A percentile compares a stretch with the other conserved stretches of the same genome.
Evolutionary conservation across 2,888 invertebrate species (phyloP).

Genomic region (Cephus runcator): DNA sequence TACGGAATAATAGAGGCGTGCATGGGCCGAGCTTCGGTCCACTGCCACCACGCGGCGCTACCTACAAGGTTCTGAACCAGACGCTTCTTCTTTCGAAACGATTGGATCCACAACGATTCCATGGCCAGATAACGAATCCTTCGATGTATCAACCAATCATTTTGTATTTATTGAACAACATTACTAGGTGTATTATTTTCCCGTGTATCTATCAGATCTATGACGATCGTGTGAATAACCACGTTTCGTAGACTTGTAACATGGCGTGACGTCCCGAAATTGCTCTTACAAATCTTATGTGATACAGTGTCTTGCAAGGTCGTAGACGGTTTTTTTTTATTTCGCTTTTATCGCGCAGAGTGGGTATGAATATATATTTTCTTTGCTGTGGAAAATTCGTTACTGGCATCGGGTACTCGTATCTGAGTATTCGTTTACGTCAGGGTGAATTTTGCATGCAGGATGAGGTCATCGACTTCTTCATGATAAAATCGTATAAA

Average conservation of each 20-base stretch:
- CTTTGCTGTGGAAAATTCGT: not conserved
- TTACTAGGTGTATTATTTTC: not conserved
- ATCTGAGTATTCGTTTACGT: not conserved
- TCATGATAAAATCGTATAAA: conserved; percentile 5
- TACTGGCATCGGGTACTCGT: not conserved
- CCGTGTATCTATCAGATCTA: not conserved
- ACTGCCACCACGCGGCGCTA: conserved; percentile 41
- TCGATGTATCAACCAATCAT: not conserved
- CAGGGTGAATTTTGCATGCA: not conserved
- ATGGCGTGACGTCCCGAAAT: not conserved
- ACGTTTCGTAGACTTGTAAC: not conserved
- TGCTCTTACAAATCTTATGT: not conserved
- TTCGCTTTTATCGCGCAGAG: not conserved
- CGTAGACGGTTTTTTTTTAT: not conserved
- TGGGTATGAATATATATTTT: not conserved
- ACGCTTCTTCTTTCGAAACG: not conserved
- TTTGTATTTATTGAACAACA: no score
- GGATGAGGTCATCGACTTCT: not conserved
- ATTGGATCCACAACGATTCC: not conserved
- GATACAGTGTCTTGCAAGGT: not conserved
- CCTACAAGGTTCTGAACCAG: conserved; percentile 23
- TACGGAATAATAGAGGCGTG: conserved; percentile 4
- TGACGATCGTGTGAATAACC: not conserved
- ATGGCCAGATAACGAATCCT: not conserved
- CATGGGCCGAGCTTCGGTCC: conserved; percentile 34